Base-by-base conservation (phyloP, 2,888 invertebrate genomes). In the Papilio demoleus region DNA sequence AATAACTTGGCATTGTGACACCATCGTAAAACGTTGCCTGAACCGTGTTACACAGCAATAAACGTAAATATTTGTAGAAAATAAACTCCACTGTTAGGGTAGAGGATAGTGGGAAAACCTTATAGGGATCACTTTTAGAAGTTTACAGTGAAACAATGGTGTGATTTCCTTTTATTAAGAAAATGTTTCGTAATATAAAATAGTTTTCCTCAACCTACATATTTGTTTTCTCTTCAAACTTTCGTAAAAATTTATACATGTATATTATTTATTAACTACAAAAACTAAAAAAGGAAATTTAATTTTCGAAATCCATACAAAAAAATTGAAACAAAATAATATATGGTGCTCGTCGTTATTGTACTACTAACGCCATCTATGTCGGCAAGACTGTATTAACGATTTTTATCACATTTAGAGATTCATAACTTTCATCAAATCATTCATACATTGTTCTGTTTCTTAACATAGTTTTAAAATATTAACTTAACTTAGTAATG, bases 71-170 rank as follows among this genome's bases (percentile, higher is more conserved):
- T 64, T 50, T 45, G 68, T 31, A 65, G 72, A 71, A 74, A 76
- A 75, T 71, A 69, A 65, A 71, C 67, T 73, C 42, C 31, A 40
- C 60, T 53, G 60, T 69, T 50, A 60, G 68, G 36, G 58, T 59
- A 59, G 61, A 71, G 62, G 66, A 69, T 75, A 74, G 75, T 74
- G 73, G 71, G 70, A 66, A 71, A 74, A 75, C 65, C 73, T 74
- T 74, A 74, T 73, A 66, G 63, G 56, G 70, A 67, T 65, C 70
- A 71, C 70, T 71, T 71, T 65, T 67, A 67, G 71, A 68, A 70
- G 68, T 70, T 70, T 60, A 64, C 66, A 60, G 36, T 66, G 60
- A 70, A 65, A 70, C 60, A 70, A 71, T 72, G 60, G 42, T 12
- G n/a, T 64, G 17, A 42, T 24, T 38, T 36, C 38, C 12, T 27